Conservation (phyloP, 2,113 vertebrate genomes). For the Corythoichthys intestinalis region DNA sequence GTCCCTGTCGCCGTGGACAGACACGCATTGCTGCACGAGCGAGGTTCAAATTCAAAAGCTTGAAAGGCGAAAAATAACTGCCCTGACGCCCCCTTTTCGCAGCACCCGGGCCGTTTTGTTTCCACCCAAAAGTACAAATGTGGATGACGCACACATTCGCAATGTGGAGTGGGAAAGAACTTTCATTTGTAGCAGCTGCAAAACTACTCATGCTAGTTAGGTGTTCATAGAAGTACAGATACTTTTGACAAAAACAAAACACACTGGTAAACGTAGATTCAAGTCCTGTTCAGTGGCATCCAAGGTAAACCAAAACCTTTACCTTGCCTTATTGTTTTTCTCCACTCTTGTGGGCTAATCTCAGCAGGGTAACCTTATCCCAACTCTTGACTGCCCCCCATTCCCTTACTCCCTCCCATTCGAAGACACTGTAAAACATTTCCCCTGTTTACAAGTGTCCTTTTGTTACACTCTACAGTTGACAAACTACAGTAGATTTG, state of each 20-base stretch:
- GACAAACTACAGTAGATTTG: conserved; percentile 5
- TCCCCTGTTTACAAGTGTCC: conserved; percentile 49
- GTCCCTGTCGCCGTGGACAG: conserved; percentile 45
- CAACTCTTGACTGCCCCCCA: conserved; percentile 39
- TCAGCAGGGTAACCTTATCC: conserved; percentile 68
- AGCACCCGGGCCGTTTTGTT: background rate
- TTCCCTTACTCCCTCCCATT: background rate
- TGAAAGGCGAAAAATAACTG: background rate
- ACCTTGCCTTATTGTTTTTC: conserved; percentile 59
- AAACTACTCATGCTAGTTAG: background rate
- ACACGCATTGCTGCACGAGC: conserved; percentile 46
- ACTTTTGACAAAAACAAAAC: background rate
- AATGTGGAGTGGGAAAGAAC: conserved; percentile 36
- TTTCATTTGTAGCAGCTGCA: conserved; percentile 41
- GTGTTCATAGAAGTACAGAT: background rate
- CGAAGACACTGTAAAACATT: conserved; percentile 46
- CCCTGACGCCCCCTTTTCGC: background rate
- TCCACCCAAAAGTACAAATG: background rate
- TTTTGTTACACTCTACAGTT: conserved; percentile 39
- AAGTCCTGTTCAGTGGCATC: background rate
- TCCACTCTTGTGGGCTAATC: conserved; percentile 68
- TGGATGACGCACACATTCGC: conserved; percentile 5
- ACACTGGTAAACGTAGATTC: background rate
- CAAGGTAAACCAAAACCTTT: conserved; percentile 67
- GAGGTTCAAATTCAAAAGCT: conserved; percentile 8